These are phyloP conservation scores for Calycopis cecrops DNA, from an alignment of 1,140 invertebrate species.

Conservation along the genomic window DNA sequence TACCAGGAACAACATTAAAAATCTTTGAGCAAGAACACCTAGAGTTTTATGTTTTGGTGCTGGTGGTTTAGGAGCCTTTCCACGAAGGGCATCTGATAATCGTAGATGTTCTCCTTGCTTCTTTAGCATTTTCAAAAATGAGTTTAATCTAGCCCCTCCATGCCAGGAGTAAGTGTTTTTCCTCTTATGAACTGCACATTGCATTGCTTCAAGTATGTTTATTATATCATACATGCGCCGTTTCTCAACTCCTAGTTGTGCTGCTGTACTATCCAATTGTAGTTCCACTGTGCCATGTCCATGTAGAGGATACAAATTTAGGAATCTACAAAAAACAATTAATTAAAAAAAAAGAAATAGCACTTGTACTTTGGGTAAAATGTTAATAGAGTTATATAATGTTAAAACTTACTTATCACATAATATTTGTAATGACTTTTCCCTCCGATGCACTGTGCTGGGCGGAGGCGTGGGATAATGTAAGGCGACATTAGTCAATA, in stretches of 20 bases:
- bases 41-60: conserved; percentile 78
- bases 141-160: conserved; percentile 69
- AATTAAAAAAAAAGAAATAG: neutral
- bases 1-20: conserved; percentile 84
- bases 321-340: conserved; percentile 63
- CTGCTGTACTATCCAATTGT: conserved; percentile 75
- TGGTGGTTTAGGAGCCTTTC: conserved; percentile 59
- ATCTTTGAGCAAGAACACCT: conserved; percentile 82
- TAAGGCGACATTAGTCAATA: conserved; percentile 76
- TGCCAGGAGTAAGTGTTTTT: conserved; percentile 79
- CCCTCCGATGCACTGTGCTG: conserved; percentile 70
- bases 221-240: conserved; percentile 86
- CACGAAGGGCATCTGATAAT: conserved; percentile 61
- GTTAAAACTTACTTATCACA: conserved; percentile 77
- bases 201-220: conserved; percentile 84
- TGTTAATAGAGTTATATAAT: no score
- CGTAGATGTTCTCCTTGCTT: conserved; percentile 63
- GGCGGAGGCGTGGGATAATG: conserved; percentile 70
- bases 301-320: conserved; percentile 74
- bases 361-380: no score
- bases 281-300: conserved; percentile 69
- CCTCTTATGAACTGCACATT: conserved; percentile 79
- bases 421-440: conserved; percentile 76
- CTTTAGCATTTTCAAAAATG: conserved; percentile 66
- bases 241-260: conserved; percentile 77